Percentiles rank a stretch among this genome's conserved stretches.
Evolutionary conservation across 2,888 invertebrate genomes (phyloP).

Genomic region (Eucera pruinosa): DNA sequence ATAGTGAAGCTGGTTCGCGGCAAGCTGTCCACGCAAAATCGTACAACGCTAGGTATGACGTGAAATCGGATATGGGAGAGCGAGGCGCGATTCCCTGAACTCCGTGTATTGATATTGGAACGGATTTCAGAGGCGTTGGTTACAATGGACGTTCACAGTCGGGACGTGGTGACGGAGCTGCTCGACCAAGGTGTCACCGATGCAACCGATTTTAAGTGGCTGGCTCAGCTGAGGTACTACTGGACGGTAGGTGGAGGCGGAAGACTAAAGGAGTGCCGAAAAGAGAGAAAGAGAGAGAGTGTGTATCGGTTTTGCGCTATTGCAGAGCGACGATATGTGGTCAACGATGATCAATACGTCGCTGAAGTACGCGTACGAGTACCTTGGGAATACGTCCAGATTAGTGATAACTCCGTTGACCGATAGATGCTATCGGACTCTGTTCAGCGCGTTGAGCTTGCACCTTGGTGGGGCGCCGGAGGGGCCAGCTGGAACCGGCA

Average conservation of each 20-base stretch:
- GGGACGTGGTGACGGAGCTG: slow-evolving; percentile 92
- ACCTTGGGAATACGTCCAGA: slow-evolving; percentile 94
- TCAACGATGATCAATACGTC: slow-evolving; percentile 87
- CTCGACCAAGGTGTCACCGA: slow-evolving; percentile 88
- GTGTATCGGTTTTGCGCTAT: background rate
- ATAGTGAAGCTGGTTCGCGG: slow-evolving; percentile 95
- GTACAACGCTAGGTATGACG: slow-evolving; percentile 92
- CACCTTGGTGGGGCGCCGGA: slow-evolving; percentile 86
- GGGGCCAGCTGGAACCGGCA: slow-evolving; percentile 87
- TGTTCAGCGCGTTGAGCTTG: slow-evolving; percentile 87
- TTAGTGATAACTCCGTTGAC: slow-evolving; percentile 97
- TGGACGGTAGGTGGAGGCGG: slow-evolving; percentile 88
- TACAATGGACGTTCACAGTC: slow-evolving; percentile 96
- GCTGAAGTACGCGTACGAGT: slow-evolving; percentile 91
- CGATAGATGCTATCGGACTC: slow-evolving; percentile 92
- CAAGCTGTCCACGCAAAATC: slow-evolving; percentile 92
- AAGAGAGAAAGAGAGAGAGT: too few relatives aligned
- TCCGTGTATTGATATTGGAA: too few relatives aligned
- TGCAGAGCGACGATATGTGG: slow-evolving; percentile 83
- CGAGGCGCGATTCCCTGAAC: too few relatives aligned
- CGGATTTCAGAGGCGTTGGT: slow-evolving; percentile 93
- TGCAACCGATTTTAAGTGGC: slow-evolving; percentile 95
- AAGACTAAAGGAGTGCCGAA: background rate
- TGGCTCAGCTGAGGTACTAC: slow-evolving; percentile 94
- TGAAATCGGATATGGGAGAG: too few relatives aligned